phyloP scores from a whole-genome alignment of 1,140 invertebrate genomes.

The Venturia canescens region DNA sequence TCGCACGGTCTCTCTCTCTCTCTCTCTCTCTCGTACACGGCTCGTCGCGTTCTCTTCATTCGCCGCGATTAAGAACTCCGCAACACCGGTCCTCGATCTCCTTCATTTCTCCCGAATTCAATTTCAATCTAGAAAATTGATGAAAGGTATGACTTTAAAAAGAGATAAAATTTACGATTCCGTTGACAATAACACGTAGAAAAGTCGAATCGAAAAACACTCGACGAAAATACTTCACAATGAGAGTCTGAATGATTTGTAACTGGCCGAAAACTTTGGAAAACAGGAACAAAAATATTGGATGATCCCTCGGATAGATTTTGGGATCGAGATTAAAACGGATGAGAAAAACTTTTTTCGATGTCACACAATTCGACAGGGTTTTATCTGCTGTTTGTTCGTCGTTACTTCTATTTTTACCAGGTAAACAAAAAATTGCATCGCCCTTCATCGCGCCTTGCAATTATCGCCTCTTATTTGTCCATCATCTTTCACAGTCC shows the following conservation, averaged over 20 bases:
- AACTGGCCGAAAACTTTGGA: not conserved
- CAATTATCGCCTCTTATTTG: not conserved
- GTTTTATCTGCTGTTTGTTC: no score
- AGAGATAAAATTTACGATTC: not conserved
- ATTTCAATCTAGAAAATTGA: slow-evolving; percentile 19
- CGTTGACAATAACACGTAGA: not conserved
- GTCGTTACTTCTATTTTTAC: not conserved
- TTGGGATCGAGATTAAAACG: no score
- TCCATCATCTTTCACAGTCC: not conserved
- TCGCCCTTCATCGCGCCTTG: not conserved
- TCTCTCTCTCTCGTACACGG: not conserved
- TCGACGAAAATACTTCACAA: not conserved
- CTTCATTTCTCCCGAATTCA: slow-evolving; percentile 15
- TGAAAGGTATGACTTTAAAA: slow-evolving; percentile 3
- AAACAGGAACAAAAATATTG: not conserved
- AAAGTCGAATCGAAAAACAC: not conserved
- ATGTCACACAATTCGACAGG: no score
- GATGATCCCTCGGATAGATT: no score
- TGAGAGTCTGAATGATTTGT: not conserved
- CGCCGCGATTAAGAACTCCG: slow-evolving; percentile 29
- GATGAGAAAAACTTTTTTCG: no score
- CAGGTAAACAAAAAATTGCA: not conserved
- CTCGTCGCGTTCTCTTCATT: slow-evolving; percentile 29
- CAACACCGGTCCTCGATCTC: slow-evolving; percentile 14
- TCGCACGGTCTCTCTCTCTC: no score